Percentiles rank a stretch among this genome's conserved stretches.
Evolutionary conservation across 2,113 vertebrate species (phyloP).

Genomic region (Atrichornis clamosus): DNA sequence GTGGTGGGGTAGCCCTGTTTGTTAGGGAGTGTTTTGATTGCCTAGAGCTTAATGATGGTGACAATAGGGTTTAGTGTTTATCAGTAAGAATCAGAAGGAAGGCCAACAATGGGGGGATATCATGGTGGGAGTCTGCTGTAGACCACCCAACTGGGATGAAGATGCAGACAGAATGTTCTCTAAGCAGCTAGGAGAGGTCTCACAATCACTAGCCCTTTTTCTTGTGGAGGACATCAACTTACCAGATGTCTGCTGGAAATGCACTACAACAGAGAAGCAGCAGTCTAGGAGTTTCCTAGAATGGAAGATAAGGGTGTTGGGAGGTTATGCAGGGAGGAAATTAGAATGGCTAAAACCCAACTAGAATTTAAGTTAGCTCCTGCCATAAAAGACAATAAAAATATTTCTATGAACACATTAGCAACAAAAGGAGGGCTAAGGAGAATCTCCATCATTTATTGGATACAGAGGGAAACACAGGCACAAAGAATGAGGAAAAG

Average conservation of each 20-base stretch:
- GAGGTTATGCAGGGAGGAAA: not conserved
- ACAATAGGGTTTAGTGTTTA: not conserved
- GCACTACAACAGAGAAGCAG: not conserved
- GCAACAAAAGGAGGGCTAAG: too few relatives aligned
- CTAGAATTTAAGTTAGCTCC: not conserved
- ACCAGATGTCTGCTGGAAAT: not conserved
- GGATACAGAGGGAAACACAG: not conserved
- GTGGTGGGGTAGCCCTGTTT: too few relatives aligned
- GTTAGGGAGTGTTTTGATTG: not conserved
- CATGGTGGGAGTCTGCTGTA: not conserved
- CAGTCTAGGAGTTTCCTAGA: not conserved
- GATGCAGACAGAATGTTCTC: not conserved
- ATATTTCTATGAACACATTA: not conserved
- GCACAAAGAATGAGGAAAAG: not conserved
- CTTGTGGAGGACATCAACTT: not conserved
- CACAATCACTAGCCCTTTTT: not conserved
- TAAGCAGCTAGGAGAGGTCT: not conserved
- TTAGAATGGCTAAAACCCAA: not conserved
- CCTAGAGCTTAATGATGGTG: not conserved
- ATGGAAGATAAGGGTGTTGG: not conserved
- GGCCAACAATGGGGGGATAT: not conserved
- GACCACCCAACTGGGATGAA: not conserved
- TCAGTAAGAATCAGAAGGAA: accelerated
- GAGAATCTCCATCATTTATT: not conserved
- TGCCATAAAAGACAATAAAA: not conserved